A percentile compares a stretch with the other conserved stretches of the same genome.
phyloP scores from a whole-genome alignment of 2,113 vertebrate species.

The Cephalopholis sonnerati region DNA sequence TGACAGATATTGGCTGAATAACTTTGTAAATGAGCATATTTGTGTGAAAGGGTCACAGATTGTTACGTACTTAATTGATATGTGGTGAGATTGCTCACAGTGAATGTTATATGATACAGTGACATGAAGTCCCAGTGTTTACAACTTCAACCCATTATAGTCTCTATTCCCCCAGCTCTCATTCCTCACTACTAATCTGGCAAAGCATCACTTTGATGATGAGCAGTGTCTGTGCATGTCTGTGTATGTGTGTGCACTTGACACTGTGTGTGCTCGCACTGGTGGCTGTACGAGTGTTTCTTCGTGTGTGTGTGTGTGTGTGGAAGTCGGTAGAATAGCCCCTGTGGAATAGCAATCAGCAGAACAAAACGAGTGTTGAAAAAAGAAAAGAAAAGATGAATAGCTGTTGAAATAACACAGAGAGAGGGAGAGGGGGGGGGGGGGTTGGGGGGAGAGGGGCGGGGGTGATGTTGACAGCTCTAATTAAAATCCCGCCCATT shows the following conservation, averaged over 20 bases:
- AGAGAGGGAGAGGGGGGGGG: conserved; percentile 19
- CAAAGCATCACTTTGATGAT: conserved; percentile 68
- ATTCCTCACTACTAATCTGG: conserved; percentile 63
- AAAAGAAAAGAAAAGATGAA: conserved; percentile 69
- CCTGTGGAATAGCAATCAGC: conserved; percentile 74
- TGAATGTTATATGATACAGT: conserved; percentile 48
- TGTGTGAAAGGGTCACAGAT: conserved; percentile 26
- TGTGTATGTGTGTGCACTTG: conserved; percentile 6
- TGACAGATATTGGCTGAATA: background rate
- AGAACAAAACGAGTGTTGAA: conserved; percentile 65
- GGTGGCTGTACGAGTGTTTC: conserved; percentile 30
- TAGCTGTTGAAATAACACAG: conserved; percentile 73
- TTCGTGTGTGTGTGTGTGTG: conserved; percentile 5
- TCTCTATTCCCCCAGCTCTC: conserved; percentile 53
- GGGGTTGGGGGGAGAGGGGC: too few relatives aligned
- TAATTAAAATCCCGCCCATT: conserved; percentile 82
- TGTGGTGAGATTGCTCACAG: conserved; percentile 26
- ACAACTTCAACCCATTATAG: conserved; percentile 59
- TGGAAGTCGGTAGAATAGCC: conserved; percentile 36
- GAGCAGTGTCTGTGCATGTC: conserved; percentile 7
- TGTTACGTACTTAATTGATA: conserved; percentile 14
- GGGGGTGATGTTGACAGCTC: conserved; percentile 63
- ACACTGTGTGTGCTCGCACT: background rate
- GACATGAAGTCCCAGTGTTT: conserved; percentile 56
- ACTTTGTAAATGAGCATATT: background rate